Conservation (phyloP, 2,113 vertebrate genomes). For the Lophius piscatorius region DNA sequence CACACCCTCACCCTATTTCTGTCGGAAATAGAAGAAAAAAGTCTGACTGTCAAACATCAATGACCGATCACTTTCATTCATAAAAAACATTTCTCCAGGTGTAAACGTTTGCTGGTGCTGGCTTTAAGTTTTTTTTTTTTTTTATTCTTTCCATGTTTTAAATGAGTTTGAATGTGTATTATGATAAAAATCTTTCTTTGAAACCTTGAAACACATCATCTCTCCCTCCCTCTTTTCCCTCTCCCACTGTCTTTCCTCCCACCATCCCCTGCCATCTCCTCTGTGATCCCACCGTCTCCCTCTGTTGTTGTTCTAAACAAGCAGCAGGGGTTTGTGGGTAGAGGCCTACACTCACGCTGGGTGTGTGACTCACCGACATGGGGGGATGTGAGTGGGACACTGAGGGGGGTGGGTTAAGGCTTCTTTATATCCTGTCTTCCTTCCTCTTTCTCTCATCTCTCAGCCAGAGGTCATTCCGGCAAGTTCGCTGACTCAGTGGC, state of each 20-base stretch:
- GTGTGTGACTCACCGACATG: conserved; percentile 62
- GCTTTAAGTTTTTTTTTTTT: no score
- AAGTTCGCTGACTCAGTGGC: conserved; percentile 30
- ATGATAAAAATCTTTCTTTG: no score
- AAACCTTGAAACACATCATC: conserved; percentile 1
- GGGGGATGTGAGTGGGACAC: conserved; percentile 17
- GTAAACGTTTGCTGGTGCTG: no score
- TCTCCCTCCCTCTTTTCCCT: conserved; percentile 41
- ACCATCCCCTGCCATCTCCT: conserved; percentile 46
- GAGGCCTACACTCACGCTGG: conserved; percentile 65
- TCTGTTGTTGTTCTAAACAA: conserved; percentile 76
- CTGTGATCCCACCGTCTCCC: conserved; percentile 67
- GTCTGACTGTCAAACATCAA: no score
- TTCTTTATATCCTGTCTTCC: no score
- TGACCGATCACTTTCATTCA: no score
- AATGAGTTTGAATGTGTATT: no score
- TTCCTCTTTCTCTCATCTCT: conserved; percentile 5
- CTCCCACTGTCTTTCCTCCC: conserved; percentile 53
- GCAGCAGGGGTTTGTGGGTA: conserved; percentile 78
- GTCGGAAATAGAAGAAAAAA: no score
- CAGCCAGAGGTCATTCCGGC: conserved; percentile 32
- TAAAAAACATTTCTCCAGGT: no score
- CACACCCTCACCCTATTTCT: no score
- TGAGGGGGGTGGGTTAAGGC: conserved; percentile 5
- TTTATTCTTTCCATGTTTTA: no score